Conservation (phyloP, 2,888 invertebrate genomes). For the Halocaridina rubra region DNA sequence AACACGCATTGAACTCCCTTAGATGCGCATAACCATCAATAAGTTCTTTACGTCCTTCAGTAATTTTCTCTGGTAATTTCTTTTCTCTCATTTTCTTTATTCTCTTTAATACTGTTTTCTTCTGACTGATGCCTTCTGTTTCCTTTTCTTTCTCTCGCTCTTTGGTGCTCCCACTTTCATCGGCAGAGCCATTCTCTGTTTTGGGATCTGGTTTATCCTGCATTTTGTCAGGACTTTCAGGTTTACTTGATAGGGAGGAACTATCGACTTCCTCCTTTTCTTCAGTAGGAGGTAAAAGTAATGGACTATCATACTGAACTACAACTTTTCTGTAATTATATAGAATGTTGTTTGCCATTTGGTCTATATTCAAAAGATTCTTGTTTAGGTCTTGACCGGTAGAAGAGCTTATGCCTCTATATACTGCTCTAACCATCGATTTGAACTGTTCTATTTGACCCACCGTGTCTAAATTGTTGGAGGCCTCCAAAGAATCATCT, state of each 20-base stretch:
- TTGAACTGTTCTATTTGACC: not conserved
- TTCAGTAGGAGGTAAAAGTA: not conserved
- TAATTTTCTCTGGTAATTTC: not conserved
- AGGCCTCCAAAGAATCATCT: not conserved
- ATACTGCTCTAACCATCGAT: not conserved
- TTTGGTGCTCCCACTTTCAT: too few species aligned
- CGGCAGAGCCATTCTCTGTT: too few species aligned
- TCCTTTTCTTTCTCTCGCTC: too few species aligned
- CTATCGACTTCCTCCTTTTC: not conserved
- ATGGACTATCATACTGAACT: not conserved
- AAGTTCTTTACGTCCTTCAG: constrained; percentile 16
- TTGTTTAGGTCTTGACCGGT: constrained; percentile 12
- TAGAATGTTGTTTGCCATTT: not conserved
- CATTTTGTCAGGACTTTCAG: too few species aligned
- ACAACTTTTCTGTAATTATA: not conserved
- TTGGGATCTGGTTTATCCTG: too few species aligned
- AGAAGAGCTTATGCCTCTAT: not conserved
- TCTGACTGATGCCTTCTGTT: too few species aligned
- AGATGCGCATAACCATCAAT: constrained; percentile 1
- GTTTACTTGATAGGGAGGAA: too few species aligned
- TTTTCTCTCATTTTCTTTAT: not conserved
- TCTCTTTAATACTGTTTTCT: too few species aligned
- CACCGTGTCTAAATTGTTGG: not conserved
- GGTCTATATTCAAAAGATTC: not conserved
- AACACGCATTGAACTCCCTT: constrained; percentile 14